Base-by-base conservation (phyloP, 2,888 invertebrate genomes). In the Alcis repandata region DNA sequence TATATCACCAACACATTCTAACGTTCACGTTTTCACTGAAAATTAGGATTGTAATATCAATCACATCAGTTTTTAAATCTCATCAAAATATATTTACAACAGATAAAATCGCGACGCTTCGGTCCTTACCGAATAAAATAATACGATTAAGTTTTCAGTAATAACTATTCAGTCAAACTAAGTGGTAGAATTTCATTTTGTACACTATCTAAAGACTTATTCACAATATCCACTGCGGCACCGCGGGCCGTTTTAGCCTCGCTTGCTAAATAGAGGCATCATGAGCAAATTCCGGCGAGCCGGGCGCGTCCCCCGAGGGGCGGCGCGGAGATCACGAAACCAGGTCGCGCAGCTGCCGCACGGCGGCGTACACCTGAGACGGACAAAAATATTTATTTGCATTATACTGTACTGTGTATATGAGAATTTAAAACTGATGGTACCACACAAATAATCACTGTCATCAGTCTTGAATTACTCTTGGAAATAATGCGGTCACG, bases 281-380 rank as follows among this genome's bases (percentile, higher is more conserved):
- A 13, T 8, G n/a, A 13, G 8, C 36, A 6, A 20, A 13, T 0
- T 15, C 15, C 22, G 53, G 20, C 33, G 20, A 54, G 15, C 17
- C 40, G 41, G 10, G 10, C 19, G 67, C 72, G 79, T 84, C 83
- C 83, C 74, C 83, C 4, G 51, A 20, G 46, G 8, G 0, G 52
- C 41, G 13, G 22, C 38, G 22, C 6, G 8, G 22, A 8, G 36
- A 56, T 72, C 72, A 77, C 65, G 80, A 77, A 57, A 79, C 69
- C 40, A 68, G 54, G 11, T 82, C 80, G 20, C 91, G 84, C 71
- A 91, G 82, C 61, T 86, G 85, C 0, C 87, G 80, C 62, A 90
- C 83, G 33, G 86, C 85, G 52, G 86, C 83, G 85, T 91, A 88
- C 38, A 84, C 67, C 56, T 56, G 4, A 46, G 22, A 22, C 27